A percentile compares a stretch with the other conserved stretches of the same genome.
Conservation (phyloP, 1,140 invertebrate species). For the Apolygus lucorum region DNA sequence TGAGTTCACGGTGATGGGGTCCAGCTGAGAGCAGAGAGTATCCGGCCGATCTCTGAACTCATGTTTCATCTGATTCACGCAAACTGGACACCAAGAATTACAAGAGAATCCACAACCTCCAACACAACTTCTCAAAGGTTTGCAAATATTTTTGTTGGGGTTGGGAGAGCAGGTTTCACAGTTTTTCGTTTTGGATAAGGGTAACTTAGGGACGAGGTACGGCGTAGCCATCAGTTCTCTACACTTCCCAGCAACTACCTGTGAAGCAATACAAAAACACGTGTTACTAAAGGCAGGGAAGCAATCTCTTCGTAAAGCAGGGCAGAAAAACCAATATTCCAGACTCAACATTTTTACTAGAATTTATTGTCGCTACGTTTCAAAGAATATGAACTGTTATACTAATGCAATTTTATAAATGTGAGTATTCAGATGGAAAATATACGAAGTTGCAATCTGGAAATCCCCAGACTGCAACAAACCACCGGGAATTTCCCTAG, state of each 20-base stretch:
- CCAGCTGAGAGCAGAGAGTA: neutral
- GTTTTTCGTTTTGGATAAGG: slow-evolving; percentile 12
- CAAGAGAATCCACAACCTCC: slow-evolving; percentile 24
- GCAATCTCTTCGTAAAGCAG: too few relatives aligned
- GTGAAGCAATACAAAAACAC: too few relatives aligned
- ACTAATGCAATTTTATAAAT: too few relatives aligned
- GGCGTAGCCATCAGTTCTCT: slow-evolving; percentile 14
- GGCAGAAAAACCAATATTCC: too few relatives aligned
- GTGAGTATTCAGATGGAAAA: too few relatives aligned
- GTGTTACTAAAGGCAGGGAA: too few relatives aligned
- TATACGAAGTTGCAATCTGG: too few relatives aligned
- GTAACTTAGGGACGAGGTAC: slow-evolving; percentile 8
- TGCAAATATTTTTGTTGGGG: neutral
- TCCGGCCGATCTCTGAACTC: slow-evolving; percentile 1
- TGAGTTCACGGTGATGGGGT: neutral
- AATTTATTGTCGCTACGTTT: too few relatives aligned
- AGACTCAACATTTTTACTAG: too few relatives aligned
- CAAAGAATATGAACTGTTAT: too few relatives aligned
- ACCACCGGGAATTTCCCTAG: too few relatives aligned
- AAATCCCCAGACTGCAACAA: too few relatives aligned
- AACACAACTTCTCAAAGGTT: neutral
- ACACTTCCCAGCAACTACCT: neutral
- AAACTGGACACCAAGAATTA: slow-evolving; percentile 25
- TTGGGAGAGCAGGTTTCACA: neutral
- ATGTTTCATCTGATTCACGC: slow-evolving; percentile 19